A percentile compares a stretch with the other conserved stretches of the same genome.
Conservation (phyloP, 2,888 invertebrate genomes). For the Agriopis aurantiaria region DNA sequence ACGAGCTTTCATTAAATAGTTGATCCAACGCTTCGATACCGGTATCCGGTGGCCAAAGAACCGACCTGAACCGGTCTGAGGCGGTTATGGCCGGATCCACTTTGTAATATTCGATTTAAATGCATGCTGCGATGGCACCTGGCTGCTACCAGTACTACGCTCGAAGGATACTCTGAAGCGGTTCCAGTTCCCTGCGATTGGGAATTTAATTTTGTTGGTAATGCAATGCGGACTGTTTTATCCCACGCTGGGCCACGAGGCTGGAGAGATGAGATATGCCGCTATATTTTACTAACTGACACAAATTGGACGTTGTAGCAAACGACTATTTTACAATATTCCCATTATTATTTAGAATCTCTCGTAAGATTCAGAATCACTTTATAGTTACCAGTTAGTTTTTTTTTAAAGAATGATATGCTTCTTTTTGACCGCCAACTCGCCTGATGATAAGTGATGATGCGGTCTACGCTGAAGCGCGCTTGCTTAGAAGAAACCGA, state of each 20-base stretch:
- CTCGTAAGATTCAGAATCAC: too few species aligned
- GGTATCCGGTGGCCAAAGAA: constrained; percentile 24
- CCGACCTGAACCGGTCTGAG: constrained; percentile 48
- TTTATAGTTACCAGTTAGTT: too few species aligned
- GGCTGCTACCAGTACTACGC: constrained; percentile 30
- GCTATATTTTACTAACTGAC: constrained; percentile 23
- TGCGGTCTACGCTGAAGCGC: too few species aligned
- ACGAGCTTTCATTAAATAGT: constrained; percentile 25
- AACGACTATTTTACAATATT: constrained; percentile 12
- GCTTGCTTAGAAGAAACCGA: too few species aligned
- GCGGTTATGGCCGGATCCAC: constrained; percentile 53
- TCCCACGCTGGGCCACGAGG: constrained; percentile 4
- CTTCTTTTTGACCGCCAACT: too few species aligned
- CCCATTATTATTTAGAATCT: neutral
- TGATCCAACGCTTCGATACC: constrained; percentile 19
- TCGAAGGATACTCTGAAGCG: constrained; percentile 17
- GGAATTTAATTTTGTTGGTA: constrained; percentile 25
- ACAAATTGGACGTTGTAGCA: constrained; percentile 6
- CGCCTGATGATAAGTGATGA: too few species aligned
- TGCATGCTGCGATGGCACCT: constrained; percentile 65
- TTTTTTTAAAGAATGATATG: too few species aligned
- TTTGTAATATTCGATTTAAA: constrained; percentile 76
- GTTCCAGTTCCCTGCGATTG: constrained; percentile 18
- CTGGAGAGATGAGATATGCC: neutral
- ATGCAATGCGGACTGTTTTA: constrained; percentile 6